Conservation (phyloP, 2,888 invertebrate species). For the Acanthococcus lagerstroemiae region DNA sequence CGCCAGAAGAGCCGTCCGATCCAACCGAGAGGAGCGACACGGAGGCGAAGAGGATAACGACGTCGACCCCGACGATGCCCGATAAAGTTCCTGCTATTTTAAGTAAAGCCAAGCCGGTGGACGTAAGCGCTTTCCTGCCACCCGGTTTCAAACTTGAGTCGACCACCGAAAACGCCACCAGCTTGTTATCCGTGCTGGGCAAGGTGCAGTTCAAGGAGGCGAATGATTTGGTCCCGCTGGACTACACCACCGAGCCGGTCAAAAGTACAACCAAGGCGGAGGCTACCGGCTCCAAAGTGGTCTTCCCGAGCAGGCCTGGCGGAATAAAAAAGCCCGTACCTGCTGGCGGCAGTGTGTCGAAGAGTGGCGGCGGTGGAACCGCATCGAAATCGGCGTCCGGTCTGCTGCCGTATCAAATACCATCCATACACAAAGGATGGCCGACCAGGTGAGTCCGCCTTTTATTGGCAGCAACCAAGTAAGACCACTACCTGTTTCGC, state of each 20-base stretch:
- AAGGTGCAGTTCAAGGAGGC: slow-evolving; percentile 40
- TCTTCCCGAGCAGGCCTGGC: slow-evolving; percentile 70
- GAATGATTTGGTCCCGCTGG: slow-evolving; percentile 48
- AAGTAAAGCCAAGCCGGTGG: slow-evolving; percentile 39
- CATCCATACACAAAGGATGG: slow-evolving; percentile 74
- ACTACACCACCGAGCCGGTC: slow-evolving; percentile 40
- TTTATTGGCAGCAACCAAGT: neutral
- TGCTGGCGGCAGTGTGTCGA: slow-evolving; percentile 35
- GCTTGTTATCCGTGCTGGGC: slow-evolving; percentile 38
- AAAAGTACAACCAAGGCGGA: slow-evolving; percentile 31
- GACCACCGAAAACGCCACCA: slow-evolving; percentile 38
- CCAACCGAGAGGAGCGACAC: neutral
- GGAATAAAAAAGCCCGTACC: slow-evolving; percentile 50
- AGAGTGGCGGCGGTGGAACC: slow-evolving; percentile 40
- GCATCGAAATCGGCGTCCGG: slow-evolving; percentile 34
- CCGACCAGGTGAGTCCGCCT: slow-evolving; percentile 54
- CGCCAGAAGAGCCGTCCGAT: neutral
- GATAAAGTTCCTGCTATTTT: neutral
- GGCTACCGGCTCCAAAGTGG: slow-evolving; percentile 42
- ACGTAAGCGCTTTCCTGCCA: slow-evolving; percentile 53
- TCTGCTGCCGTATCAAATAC: slow-evolving; percentile 40
- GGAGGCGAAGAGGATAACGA: neutral
- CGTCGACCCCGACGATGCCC: neutral
- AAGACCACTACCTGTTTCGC: neutral
- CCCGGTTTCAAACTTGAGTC: slow-evolving; percentile 47